phyloP scores from a whole-genome alignment of 2,113 vertebrate species.

The Scopus umbretta region DNA sequence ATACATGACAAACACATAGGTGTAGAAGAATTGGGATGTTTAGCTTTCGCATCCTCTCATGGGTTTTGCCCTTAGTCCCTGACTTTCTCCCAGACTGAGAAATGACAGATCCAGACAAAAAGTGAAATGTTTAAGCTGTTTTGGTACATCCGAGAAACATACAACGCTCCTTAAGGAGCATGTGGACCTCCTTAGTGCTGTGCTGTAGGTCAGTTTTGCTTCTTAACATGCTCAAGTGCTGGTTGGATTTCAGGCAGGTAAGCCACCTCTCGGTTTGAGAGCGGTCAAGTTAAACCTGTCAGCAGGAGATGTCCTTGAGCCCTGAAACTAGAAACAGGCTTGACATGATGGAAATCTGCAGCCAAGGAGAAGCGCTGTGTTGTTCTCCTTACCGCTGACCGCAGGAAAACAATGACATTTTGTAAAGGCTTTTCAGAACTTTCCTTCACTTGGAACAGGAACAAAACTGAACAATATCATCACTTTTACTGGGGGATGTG shows the following conservation, averaged over 20 bases:
- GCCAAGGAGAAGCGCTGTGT: not conserved
- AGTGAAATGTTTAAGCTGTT: not conserved
- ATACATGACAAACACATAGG: not conserved
- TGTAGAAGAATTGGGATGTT: not conserved
- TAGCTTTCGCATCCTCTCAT: not conserved
- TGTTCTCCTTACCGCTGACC: not conserved
- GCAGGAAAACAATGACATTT: not conserved
- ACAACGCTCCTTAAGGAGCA: fast-evolving
- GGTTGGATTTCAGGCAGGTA: not conserved
- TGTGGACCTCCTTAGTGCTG: fast-evolving
- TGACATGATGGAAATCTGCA: not conserved
- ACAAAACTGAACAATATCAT: not conserved
- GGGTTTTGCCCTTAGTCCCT: not conserved
- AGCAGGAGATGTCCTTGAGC: not conserved
- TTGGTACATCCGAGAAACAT: fast-evolving
- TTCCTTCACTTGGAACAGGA: not conserved
- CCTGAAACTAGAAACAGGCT: not conserved
- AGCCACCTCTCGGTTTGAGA: not conserved
- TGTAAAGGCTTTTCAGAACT: not conserved
- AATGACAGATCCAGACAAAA: not conserved
- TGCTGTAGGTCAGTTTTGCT: not conserved
- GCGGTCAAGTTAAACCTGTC: not conserved
- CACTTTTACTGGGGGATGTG: not conserved
- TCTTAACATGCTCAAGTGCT: not conserved
- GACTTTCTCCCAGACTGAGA: not conserved